Evolutionary conservation across 2,113 vertebrate species (phyloP).

Genomic region (Callorhinus ursinus): DNA sequence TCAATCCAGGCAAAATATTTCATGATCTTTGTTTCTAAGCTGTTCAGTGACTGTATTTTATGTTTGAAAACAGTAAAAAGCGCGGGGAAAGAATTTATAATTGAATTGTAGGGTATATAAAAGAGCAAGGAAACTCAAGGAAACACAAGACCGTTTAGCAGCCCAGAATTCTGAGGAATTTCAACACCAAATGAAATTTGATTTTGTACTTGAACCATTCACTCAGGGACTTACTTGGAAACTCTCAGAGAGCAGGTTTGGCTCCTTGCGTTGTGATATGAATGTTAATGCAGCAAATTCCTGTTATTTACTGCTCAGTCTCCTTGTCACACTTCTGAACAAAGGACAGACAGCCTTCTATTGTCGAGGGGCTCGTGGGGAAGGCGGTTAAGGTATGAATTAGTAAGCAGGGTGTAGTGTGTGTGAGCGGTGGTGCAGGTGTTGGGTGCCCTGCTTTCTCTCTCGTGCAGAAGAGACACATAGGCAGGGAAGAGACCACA

Average conservation of each 20-base stretch:
- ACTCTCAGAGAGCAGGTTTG: not conserved
- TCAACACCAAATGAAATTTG: not conserved
- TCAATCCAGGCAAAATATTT: not conserved
- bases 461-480: too few species aligned
- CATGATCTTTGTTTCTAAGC: not conserved
- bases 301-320: not conserved
- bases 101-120: not conserved
- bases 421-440: fast-evolving
- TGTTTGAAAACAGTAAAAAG: not conserved
- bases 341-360: not conserved
- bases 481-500: not conserved
- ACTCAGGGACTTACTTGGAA: not conserved
- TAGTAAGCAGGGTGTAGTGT: not conserved
- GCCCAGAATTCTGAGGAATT: not conserved
- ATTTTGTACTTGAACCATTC: not conserved
- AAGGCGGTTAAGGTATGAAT: not conserved
- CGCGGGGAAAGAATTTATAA: not conserved
- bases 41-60: not conserved
- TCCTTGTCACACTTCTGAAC: not conserved
- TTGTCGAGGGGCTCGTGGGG: not conserved
- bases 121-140: not conserved
- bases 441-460: not conserved
- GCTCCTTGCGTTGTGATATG: not conserved
- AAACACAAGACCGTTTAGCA: not conserved
- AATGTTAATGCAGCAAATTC: not conserved